Base-by-base conservation (phyloP, 2,888 invertebrate species). In the Julus scandinavius region DNA sequence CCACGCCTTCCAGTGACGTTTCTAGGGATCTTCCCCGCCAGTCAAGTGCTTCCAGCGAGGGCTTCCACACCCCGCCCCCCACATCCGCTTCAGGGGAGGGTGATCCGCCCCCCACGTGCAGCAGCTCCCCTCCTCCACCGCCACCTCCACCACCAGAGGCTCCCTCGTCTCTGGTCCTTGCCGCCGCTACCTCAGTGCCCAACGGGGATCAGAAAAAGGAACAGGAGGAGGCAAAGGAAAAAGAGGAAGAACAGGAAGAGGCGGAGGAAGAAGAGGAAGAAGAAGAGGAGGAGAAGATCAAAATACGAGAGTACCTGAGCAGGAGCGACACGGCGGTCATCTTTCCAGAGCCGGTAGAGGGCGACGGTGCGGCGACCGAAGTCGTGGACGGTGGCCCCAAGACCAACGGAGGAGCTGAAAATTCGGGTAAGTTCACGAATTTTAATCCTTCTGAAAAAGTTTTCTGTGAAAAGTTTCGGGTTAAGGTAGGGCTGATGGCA, bases 251-350 rank as follows among this genome's bases (percentile, higher is more conserved):
- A n/a, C 6, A 20, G 29, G 15, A 41, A 15, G 38, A 84, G 20
- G 29, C 6, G 63, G 87, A 87, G 49, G 87, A 87, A 5, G 80
- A 38, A 2, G 87, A 87, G 15, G 86, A 86, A 13, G 45, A 6
- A 41, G 50, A 86, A 15, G 63, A 29, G 17, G 87, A 89, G 54
- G 92, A 93, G 87, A 91, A 91, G 38, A 92, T 93, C 86, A 92
- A 92, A 90, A 93, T 93, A 84, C 91, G 92, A 90, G 93, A 93
- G 91, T 93, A 93, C 90, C 91, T 94, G 90, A 92, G 92, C 89
- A 91, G 93, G 88, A 92, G 92, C 89, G 93, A 94, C 91, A 94
- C 94, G 6, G 93, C 93, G 38, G 93, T 94, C 89, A 93, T 94
- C 90, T 94, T 92, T 90, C 93, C 93, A 15, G 93, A 93, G 90